These are phyloP conservation scores for Catagonus wagneri DNA, from an alignment of 2,113 vertebrate species.

Conservation along the genomic window DNA sequence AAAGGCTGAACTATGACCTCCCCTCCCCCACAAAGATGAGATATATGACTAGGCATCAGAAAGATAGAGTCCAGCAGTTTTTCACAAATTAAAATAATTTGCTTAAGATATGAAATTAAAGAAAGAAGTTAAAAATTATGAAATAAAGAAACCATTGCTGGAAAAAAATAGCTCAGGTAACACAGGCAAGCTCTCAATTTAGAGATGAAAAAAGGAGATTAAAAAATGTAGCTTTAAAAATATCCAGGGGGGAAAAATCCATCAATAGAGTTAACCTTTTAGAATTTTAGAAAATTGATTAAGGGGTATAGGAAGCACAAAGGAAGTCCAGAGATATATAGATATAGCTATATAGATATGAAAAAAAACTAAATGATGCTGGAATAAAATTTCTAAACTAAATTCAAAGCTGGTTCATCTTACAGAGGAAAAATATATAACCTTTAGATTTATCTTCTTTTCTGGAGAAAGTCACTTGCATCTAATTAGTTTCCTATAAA, in stretches of 20 bases:
- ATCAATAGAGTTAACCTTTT: not conserved
- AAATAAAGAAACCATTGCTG: not conserved
- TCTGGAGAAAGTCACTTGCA: constrained; percentile 41
- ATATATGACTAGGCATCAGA: not conserved
- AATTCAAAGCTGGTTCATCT: not conserved
- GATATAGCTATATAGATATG: not conserved
- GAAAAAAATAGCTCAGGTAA: not conserved
- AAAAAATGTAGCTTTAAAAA: not conserved
- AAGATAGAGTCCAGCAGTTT: not conserved
- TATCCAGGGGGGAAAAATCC: not conserved
- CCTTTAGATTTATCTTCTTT: not conserved
- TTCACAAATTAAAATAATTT: not conserved
- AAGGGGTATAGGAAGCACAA: not conserved
- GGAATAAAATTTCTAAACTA: not conserved
- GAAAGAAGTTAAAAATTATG: not conserved
- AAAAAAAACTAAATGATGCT: not conserved
- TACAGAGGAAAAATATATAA: not conserved
- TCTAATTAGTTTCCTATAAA: constrained; percentile 41
- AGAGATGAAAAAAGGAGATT: not conserved
- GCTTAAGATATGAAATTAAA: not conserved
- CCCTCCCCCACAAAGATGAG: not conserved
- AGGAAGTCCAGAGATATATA: not conserved
- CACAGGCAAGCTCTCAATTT: not conserved
- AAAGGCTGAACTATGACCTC: not conserved
- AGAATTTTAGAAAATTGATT: not conserved